These are phyloP conservation scores for Chauna torquata DNA, from an alignment of 2,113 vertebrate species.

Conservation along the genomic window DNA sequence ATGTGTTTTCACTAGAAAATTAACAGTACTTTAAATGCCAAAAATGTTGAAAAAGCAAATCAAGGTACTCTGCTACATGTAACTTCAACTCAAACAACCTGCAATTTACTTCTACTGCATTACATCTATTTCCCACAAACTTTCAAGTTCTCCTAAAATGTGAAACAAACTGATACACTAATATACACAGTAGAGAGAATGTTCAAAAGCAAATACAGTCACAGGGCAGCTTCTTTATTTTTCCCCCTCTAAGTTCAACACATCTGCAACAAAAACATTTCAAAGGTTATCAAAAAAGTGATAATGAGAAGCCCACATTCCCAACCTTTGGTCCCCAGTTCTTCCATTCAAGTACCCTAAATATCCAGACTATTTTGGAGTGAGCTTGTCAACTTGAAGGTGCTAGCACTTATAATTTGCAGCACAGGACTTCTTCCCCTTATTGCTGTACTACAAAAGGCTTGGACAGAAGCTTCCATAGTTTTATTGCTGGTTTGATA, in stretches of 20 bases:
- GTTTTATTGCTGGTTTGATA: not conserved
- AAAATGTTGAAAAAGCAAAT: not conserved
- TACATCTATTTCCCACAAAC: not conserved
- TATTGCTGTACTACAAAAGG: not conserved
- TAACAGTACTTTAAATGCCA: not conserved
- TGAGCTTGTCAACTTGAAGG: accelerated
- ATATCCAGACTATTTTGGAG: not conserved
- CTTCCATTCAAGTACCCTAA: not conserved
- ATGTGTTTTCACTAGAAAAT: not conserved
- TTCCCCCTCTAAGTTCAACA: not conserved
- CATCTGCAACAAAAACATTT: not conserved
- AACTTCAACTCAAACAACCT: not conserved
- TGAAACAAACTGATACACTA: not conserved
- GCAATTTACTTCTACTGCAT: not conserved
- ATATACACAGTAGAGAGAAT: not conserved
- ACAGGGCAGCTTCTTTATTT: not conserved
- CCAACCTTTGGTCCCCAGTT: not conserved
- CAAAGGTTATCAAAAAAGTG: not conserved
- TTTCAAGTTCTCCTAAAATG: not conserved
- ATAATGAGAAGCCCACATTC: not conserved
- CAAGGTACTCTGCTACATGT: not conserved
- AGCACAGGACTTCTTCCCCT: not conserved
- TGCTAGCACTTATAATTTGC: not conserved
- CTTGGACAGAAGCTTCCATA: not conserved
- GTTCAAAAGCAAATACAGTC: not conserved